Evolutionary conservation across 2,888 invertebrate species (phyloP).

Genomic region (Eubasilissa splendida): DNA sequence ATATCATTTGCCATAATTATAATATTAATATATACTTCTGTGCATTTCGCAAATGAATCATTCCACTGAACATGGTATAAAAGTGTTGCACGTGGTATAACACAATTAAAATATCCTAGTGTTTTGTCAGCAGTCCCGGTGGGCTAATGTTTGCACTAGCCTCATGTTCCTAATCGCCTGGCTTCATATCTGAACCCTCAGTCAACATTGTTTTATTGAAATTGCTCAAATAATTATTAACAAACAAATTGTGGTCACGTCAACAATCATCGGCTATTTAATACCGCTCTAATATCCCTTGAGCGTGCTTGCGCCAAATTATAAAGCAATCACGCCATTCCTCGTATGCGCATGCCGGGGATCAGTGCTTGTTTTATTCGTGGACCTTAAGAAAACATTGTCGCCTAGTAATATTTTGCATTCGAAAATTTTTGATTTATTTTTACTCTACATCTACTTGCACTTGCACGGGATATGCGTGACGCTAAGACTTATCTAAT

Average conservation of each 20-base stretch:
- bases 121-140: not conserved
- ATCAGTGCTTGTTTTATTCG: not conserved
- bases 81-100: too few relatives aligned
- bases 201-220: slow-evolving; percentile 52
- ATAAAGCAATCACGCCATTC: slow-evolving; percentile 53
- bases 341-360: not conserved
- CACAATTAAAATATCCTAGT: too few relatives aligned
- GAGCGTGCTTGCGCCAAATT: slow-evolving; percentile 52
- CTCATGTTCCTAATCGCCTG: not conserved
- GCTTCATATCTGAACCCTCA: slow-evolving; percentile 25
- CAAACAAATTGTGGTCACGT: slow-evolving; percentile 50
- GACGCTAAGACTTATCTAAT: not conserved
- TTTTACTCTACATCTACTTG: not conserved
- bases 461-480: not conserved
- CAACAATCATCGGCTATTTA: slow-evolving; percentile 50
- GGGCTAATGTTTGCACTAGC: slow-evolving; percentile 12
- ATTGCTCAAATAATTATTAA: slow-evolving; percentile 41
- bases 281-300: slow-evolving; percentile 52
- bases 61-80: too few relatives aligned
- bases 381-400: not conserved
- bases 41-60: too few relatives aligned
- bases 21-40: too few relatives aligned
- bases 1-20: too few relatives aligned
- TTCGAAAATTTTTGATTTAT: not conserved
- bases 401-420: not conserved